Conservation (phyloP, 1,140 invertebrate genomes). For the Paraescarpia echinospica region DNA sequence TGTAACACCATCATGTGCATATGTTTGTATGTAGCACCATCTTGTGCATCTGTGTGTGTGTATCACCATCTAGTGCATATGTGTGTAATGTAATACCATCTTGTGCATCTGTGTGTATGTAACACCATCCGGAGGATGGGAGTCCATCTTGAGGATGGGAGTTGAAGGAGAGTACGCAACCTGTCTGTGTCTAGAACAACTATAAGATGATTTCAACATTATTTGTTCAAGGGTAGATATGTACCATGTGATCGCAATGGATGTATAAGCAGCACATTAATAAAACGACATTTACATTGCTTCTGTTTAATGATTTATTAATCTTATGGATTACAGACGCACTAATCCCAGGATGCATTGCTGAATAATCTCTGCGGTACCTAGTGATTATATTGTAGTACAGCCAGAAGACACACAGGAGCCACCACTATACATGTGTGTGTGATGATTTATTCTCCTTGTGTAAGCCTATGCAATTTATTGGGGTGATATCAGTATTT, state of each 20-base stretch:
- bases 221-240: neutral
- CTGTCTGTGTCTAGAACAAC: no score
- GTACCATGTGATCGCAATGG: neutral
- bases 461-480: neutral
- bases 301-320: neutral
- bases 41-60: no score
- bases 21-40: no score
- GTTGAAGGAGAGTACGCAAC: no score
- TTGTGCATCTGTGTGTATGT: no score
- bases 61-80: no score
- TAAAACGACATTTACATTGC: neutral
- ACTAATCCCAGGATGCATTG: neutral
- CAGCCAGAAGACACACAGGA: neutral
- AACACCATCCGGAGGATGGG: no score
- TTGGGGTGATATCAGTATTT: neutral
- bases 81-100: no score
- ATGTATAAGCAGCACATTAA: neutral
- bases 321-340: neutral
- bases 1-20: no score
- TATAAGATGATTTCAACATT: no score
- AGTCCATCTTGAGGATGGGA: no score
- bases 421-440: neutral
- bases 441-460: neutral
- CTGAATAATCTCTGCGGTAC: neutral
- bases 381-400: neutral